Conservation (phyloP, 2,888 invertebrate species). For the Synergus japonicus region DNA sequence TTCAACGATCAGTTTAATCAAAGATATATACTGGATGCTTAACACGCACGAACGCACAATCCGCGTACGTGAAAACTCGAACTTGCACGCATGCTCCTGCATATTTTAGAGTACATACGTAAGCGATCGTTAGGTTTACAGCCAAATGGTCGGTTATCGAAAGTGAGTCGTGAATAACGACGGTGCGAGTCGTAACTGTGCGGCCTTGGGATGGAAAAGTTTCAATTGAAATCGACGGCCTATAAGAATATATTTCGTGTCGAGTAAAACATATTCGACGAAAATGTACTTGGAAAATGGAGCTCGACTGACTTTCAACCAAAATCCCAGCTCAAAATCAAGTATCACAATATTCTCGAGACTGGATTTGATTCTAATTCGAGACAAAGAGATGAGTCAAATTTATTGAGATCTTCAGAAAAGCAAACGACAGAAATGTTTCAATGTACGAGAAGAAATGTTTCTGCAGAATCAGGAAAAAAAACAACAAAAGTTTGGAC, state of each 20-base stretch:
- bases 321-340: too few species aligned
- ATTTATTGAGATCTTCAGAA: not conserved
- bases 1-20: slow-evolving; percentile 24
- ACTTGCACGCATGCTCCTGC: slow-evolving; percentile 39
- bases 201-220: slow-evolving; percentile 42
- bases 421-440: not conserved
- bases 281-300: slow-evolving; percentile 4
- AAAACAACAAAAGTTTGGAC: not conserved
- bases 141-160: slow-evolving; percentile 42
- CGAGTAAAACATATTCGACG: slow-evolving; percentile 30
- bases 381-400: not conserved
- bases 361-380: not conserved
- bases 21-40: slow-evolving; percentile 18
- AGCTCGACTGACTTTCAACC: not conserved
- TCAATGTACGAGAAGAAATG: not conserved
- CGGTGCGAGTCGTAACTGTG: slow-evolving; percentile 33
- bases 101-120: slow-evolving; percentile 39
- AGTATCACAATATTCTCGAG: not conserved
- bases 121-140: slow-evolving; percentile 40
- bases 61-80: slow-evolving; percentile 36
- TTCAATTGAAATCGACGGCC: slow-evolving; percentile 39
- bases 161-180: slow-evolving; percentile 41
- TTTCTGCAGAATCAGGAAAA: not conserved
- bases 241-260: slow-evolving; percentile 30
- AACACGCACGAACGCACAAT: slow-evolving; percentile 35